These are phyloP conservation scores for Phlogophora meticulosa DNA, from an alignment of 2,888 invertebrate species.

Conservation along the genomic window DNA sequence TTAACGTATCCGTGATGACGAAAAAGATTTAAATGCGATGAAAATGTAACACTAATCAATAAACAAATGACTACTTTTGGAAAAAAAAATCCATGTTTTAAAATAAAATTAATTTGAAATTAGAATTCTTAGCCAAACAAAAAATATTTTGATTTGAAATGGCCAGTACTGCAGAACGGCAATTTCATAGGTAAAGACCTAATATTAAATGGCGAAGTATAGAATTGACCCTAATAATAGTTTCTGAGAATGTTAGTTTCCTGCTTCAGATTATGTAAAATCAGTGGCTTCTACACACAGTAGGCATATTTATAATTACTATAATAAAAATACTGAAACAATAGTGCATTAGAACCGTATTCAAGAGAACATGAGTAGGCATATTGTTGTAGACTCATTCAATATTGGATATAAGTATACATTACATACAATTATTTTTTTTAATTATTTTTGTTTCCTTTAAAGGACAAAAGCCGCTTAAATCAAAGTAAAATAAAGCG, in stretches of 20 bases:
- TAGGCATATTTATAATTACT: not conserved
- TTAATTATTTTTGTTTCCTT: not conserved
- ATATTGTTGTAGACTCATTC: not conserved
- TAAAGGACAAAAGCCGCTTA: not conserved
- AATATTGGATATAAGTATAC: too few relatives aligned
- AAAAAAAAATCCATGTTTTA: too few relatives aligned
- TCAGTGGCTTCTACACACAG: not conserved
- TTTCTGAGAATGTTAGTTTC: slow-evolving; percentile 8
- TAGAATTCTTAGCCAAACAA: too few relatives aligned
- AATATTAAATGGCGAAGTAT: not conserved
- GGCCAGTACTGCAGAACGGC: too few relatives aligned
- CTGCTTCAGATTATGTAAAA: slow-evolving; percentile 7
- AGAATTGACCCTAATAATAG: not conserved
- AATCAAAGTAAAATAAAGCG: not conserved
- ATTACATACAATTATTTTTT: too few relatives aligned
- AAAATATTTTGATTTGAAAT: too few relatives aligned
- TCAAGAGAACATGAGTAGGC: not conserved
- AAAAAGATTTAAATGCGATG: too few relatives aligned
- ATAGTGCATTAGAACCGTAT: not conserved
- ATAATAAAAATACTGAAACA: not conserved
- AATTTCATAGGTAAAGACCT: too few relatives aligned
- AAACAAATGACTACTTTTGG: too few relatives aligned
- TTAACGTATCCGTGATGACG: too few relatives aligned
- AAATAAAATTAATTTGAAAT: too few relatives aligned
- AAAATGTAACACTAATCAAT: too few relatives aligned